phyloP scores from a whole-genome alignment of 2,888 invertebrate genomes.

The Plagiodera versicolora region DNA sequence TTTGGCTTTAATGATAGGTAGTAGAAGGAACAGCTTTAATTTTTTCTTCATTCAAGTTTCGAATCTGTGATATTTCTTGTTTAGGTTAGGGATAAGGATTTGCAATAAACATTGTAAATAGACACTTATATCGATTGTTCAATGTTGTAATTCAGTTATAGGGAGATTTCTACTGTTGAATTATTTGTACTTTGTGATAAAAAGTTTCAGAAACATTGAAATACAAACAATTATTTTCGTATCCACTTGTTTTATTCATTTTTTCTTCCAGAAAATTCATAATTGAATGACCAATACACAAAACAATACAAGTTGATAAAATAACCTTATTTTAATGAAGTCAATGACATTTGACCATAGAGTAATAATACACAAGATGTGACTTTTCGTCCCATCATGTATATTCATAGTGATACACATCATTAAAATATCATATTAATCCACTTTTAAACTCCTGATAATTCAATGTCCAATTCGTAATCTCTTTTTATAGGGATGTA shows the following conservation, averaged over 20 bases:
- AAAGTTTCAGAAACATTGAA: constrained; percentile 6
- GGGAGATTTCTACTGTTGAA: constrained; percentile 1
- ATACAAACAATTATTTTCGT: constrained; percentile 1
- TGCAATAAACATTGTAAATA: background rate
- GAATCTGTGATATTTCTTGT: constrained; percentile 6
- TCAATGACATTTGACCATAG: no score
- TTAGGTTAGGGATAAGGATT: constrained; percentile 5
- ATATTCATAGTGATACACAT: no score
- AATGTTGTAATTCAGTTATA: background rate
- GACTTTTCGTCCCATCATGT: no score
- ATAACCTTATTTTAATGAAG: background rate
- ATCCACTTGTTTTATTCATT: background rate
- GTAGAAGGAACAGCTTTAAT: constrained; percentile 23
- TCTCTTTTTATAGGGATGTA: no score
- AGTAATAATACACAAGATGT: no score
- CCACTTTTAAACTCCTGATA: no score
- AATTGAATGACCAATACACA: background rate
- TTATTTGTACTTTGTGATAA: constrained; percentile 13
- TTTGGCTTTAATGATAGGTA: constrained; percentile 26
- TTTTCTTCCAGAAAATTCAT: background rate
- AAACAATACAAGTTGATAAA: background rate
- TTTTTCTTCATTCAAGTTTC: background rate
- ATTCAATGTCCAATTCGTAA: no score
- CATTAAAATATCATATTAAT: no score
- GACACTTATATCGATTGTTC: background rate